A percentile compares a stretch with the other conserved stretches of the same genome.
phyloP scores from a whole-genome alignment of 2,113 vertebrate genomes.

The Junco hyemalis region DNA sequence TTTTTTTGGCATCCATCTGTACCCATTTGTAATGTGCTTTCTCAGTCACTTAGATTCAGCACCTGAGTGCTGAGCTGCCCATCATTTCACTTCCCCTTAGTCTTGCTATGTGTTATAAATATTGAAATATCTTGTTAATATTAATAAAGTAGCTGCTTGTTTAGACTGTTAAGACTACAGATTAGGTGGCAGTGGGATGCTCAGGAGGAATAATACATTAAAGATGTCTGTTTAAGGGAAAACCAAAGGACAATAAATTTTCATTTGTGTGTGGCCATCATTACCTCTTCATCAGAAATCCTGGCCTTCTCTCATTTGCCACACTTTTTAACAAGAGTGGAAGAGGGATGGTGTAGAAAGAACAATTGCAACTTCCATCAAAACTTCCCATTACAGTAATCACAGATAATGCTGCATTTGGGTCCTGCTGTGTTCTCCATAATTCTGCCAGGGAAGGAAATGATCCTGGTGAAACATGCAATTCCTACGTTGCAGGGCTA shows the following conservation, averaged over 20 bases:
- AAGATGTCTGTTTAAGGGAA: background rate
- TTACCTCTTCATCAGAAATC: background rate
- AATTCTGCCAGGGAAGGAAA: background rate
- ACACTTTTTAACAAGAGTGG: background rate
- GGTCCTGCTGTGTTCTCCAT: background rate
- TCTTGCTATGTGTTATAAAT: background rate
- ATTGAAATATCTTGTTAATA: background rate
- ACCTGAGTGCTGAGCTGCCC: background rate
- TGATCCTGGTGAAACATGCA: background rate
- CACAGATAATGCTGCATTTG: conserved; percentile 2
- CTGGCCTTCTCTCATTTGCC: background rate
- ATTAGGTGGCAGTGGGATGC: background rate
- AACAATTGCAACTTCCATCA: background rate
- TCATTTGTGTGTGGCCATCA: background rate
- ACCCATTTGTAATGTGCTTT: conserved; percentile 15
- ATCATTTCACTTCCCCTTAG: background rate
- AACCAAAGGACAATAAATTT: background rate
- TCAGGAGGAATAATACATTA: background rate
- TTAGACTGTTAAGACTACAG: background rate
- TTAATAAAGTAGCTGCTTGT: background rate
- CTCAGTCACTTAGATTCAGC: background rate
- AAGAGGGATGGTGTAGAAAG: background rate
- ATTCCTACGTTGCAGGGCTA: background rate
- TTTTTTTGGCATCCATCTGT: conserved; percentile 25
- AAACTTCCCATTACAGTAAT: background rate